Percentiles rank a stretch among this genome's conserved stretches.
Evolutionary conservation across 2,113 vertebrate species (phyloP).

Genomic region (Hepsetus odoe): DNA sequence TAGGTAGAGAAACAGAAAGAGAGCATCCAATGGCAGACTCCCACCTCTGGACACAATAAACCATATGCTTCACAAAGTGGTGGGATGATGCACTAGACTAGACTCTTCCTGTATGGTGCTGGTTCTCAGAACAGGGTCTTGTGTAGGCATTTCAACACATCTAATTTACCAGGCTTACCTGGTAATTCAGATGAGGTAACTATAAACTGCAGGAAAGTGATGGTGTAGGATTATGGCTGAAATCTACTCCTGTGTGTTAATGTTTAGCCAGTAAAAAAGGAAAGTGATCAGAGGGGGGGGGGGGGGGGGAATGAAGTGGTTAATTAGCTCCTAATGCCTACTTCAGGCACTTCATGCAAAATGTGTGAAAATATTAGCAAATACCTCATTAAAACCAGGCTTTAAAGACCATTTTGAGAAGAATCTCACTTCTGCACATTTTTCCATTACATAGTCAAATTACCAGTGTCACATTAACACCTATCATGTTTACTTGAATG

Average conservation of each 20-base stretch:
- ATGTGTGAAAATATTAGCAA: background rate
- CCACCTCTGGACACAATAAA: too few species aligned
- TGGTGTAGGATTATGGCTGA: background rate
- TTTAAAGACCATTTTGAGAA: background rate
- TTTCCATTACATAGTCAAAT: background rate
- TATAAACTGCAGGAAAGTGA: background rate
- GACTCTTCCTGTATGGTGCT: background rate
- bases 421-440: background rate
- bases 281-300: too few species aligned
- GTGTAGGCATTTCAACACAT: too few species aligned
- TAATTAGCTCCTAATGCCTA: background rate
- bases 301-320: too few species aligned
- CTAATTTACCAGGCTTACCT: background rate
- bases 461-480: background rate
- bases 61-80: too few species aligned
- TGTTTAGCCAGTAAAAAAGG: background rate
- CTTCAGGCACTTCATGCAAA: constrained; percentile 12
- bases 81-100: too few species aligned
- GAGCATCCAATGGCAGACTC: too few species aligned
- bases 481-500: background rate
- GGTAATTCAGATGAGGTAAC: background rate
- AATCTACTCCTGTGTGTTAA: background rate
- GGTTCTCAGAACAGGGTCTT: too few species aligned
- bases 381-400: background rate
- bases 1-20: too few species aligned